Base-by-base conservation (phyloP, 2,888 invertebrate species). In the Netelia virgata region DNA sequence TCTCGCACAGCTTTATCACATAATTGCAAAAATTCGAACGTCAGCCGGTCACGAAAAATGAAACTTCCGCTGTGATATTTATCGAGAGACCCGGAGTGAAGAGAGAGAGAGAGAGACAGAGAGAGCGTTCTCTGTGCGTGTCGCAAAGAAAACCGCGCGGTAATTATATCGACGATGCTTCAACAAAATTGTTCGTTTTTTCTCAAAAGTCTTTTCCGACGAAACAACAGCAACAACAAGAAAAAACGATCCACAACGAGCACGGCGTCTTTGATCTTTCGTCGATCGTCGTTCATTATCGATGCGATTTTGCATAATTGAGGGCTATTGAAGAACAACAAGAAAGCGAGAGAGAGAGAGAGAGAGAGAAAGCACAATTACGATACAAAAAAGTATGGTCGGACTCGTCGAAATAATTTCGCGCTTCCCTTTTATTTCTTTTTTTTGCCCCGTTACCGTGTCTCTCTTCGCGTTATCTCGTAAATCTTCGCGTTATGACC, bases 241-340 rank as follows among this genome's bases (percentile, higher is more conserved):
- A 28, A 14, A 55, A 53, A 14, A 70, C 57, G 3, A 16, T 57
- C 57, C 5, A 0, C 28, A 28, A 16, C 70, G 23, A 23, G 23
- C 23, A 23, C 23, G 70, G 50, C 28, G 55, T 95, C 70, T 70
- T 70, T 70, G 70, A 57, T 57, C 23, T 70, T 53, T 53, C 23
- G 11, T 41, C 41, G 36, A 70, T 70, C 16, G 28, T 16, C 36
- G 50, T 28, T n/a, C 36, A 10, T 55, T 70, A 69, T 53, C 16
- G 10, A 14, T 16, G 16, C 9, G 6, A 57, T 36, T 55, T 28
- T 55, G 20, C 47, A 1, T n/a, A 53, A 47, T 47, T 41, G 66
- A 53, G n/a, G 28, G 23, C 11, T 47, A n/a, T 11, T 6, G 8
- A 23, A 28, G 18, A 55, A n/a, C n/a, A n/a, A n/a, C n/a, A n/a